Base-by-base conservation (phyloP, 2,113 vertebrate species). In the Catharus fuscescens region DNA sequence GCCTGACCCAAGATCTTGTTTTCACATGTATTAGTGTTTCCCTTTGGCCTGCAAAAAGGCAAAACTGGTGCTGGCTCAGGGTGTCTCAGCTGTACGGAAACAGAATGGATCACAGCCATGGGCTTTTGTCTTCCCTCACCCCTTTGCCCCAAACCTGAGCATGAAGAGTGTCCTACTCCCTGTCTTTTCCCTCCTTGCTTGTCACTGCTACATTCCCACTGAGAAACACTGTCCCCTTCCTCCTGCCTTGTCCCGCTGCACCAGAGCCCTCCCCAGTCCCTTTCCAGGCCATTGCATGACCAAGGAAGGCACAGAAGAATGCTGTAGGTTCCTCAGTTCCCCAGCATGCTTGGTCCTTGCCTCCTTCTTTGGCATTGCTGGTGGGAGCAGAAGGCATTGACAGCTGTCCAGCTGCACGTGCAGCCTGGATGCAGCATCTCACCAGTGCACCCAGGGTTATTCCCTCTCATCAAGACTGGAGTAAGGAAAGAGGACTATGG, bases 321-420 rank as follows among this genome's bases (percentile, higher is more conserved):
- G 18, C 42, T 50, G 31, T 4, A 7, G 17, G 26, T 32, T 79
- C 57, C 42, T 66, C 44, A 24, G 2, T 12, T 36, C 10, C 31
- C 25, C 15, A 0, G 0, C 0, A 0, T 1, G 0, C 31, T 81
- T 56, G 18, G 26, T 73, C 25, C 56, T 76, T 32, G 3, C 50
- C 17, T 60, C 26, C 14, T 86, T 7, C 38, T 50, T 76, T 24
- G 42, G 85, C 56, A 36, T 7, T 1, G 0, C 4, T 67, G 38
- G 8, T 7, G 3, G 29, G 19, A 91, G 21, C 47, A 54, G 44
- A 66, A 81, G 21, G 18, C 34, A 21, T 34, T 2, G 3, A 24
- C n/a, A 19, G 53, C 71, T 61, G n/a, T 28, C 60, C 42, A 53
- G 42, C 53, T 29, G 62, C 18, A 48, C 0, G 0, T 23, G 12